phyloP scores from a whole-genome alignment of 1,140 invertebrate genomes.

The Akabosia matsudoensis region DNA sequence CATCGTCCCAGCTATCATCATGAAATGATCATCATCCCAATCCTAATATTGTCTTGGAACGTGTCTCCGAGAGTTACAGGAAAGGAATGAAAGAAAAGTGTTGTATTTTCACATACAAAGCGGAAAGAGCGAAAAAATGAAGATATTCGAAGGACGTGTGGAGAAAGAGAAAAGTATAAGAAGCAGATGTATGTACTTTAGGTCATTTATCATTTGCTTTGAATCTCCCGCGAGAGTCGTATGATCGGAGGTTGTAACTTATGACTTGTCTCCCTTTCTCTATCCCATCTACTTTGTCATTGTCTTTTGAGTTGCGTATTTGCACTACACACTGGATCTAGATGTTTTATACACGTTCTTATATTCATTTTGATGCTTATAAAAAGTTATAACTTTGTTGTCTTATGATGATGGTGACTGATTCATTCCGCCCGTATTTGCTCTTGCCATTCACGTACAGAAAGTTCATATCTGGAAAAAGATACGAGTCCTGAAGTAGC shows the following conservation, averaged over 20 bases:
- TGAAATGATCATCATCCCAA: background rate
- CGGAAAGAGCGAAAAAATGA: background rate
- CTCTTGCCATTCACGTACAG: too few relatives aligned
- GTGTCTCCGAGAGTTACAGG: too few relatives aligned
- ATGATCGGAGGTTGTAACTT: slow-evolving; percentile 30
- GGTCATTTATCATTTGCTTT: slow-evolving; percentile 27
- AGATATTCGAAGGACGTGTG: background rate
- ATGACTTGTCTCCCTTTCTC: slow-evolving; percentile 30
- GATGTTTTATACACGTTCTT: background rate
- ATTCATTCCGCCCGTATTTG: too few relatives aligned
- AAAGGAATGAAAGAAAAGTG: too few relatives aligned
- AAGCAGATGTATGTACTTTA: background rate
- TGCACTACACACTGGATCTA: too few relatives aligned
- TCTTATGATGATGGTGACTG: too few relatives aligned
- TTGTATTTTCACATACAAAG: background rate
- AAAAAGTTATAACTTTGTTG: background rate
- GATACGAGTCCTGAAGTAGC: too few relatives aligned
- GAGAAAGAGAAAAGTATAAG: background rate
- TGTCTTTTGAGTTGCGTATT: background rate
- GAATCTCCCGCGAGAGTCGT: slow-evolving; percentile 24
- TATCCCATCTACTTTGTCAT: background rate
- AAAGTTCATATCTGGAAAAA: too few relatives aligned
- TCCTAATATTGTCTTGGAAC: background rate
- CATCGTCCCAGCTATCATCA: background rate
- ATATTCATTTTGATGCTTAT: background rate